These are phyloP conservation scores for Syngnathoides biaculeatus DNA, from an alignment of 2,113 vertebrate genomes.

Conservation along the genomic window DNA sequence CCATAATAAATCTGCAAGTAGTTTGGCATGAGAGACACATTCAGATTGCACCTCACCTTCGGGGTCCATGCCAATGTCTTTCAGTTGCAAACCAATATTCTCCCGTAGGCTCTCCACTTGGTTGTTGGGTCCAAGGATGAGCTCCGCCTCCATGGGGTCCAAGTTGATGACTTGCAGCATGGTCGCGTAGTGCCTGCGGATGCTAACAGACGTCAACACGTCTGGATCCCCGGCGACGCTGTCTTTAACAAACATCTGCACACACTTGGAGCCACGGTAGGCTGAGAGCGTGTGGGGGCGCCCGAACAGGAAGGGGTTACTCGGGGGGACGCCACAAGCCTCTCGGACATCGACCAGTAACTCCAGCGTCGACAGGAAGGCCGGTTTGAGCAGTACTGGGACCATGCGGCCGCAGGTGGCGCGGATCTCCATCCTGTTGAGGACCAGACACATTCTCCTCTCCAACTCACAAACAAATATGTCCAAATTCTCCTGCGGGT, in stretches of 20 bases:
- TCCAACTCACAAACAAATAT: slow-evolving; percentile 32
- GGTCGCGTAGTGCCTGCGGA: slow-evolving; percentile 30
- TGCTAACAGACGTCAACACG: slow-evolving; percentile 12
- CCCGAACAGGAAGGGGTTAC: slow-evolving; percentile 48
- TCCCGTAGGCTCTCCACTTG: slow-evolving; percentile 15
- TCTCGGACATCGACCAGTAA: slow-evolving; percentile 23
- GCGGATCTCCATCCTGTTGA: slow-evolving; percentile 40
- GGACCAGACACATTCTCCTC: slow-evolving; percentile 34
- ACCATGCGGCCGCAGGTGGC: slow-evolving; percentile 38
- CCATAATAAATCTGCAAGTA: no score
- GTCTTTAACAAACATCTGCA: slow-evolving; percentile 24
- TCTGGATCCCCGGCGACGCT: slow-evolving; percentile 36
- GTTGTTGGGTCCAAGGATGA: slow-evolving; percentile 36
- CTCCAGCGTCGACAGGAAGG: slow-evolving; percentile 37
- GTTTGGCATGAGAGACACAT: not conserved
- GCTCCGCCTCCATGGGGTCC: slow-evolving; percentile 38
- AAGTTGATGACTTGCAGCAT: slow-evolving; percentile 49
- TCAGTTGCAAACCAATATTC: not conserved
- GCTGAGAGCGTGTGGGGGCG: slow-evolving; percentile 1
- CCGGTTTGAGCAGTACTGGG: slow-evolving; percentile 45
- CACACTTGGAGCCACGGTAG: slow-evolving; percentile 21
- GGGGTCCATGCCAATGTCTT: slow-evolving; percentile 5
- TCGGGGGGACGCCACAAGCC: slow-evolving; percentile 28
- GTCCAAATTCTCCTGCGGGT: slow-evolving; percentile 4
- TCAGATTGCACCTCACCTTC: slow-evolving; percentile 21